phyloP scores from a whole-genome alignment of 2,797 vertebrate genomes.

The Sebastes trivittatus region DNA sequence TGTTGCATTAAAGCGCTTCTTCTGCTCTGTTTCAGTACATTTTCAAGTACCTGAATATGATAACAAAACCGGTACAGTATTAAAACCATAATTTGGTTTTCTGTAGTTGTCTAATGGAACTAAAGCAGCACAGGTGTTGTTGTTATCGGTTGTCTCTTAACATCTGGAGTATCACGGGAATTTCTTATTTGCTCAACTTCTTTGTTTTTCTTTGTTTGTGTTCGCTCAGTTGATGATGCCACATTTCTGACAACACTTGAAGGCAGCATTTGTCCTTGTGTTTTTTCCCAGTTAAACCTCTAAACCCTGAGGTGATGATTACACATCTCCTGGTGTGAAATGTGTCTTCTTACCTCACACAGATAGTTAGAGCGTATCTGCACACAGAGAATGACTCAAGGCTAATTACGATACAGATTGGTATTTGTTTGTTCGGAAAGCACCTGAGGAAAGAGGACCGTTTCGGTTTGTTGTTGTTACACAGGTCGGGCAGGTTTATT shows the following conservation, averaged over 20 bases:
- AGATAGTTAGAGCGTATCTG: neutral
- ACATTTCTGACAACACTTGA: neutral
- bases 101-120: neutral
- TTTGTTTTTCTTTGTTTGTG: neutral
- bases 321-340: conserved; percentile 30
- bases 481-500: conserved; percentile 52
- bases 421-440: conserved; percentile 45
- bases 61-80: neutral
- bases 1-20: neutral
- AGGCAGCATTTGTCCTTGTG: conserved; percentile 13
- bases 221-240: neutral
- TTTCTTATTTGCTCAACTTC: neutral
- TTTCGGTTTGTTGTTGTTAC: conserved; percentile 8
- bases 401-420: conserved; percentile 18
- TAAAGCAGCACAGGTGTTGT: neutral
- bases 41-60: neutral
- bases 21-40: neutral
- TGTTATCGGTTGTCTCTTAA: neutral
- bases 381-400: conserved; percentile 8
- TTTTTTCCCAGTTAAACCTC: neutral
- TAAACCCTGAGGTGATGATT: conserved; percentile 25
- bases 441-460: conserved; percentile 13
- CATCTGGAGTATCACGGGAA: neutral
- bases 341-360: neutral
- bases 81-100: neutral